Conservation (phyloP, 1,140 invertebrate genomes). For the Pseudomyrmex sp. region DNA sequence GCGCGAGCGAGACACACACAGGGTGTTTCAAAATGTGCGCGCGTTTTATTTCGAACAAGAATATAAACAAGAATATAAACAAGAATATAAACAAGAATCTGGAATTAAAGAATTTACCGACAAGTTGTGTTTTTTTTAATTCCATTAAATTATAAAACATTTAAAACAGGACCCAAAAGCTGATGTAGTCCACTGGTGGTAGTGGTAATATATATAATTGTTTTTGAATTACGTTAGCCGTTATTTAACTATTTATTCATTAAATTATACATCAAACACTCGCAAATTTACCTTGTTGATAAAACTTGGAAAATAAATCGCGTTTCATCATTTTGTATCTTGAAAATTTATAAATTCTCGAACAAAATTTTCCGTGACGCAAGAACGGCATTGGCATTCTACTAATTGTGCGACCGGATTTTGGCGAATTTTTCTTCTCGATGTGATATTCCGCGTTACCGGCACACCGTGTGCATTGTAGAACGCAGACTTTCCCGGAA, state of each 20-base stretch:
- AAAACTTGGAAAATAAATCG: background rate
- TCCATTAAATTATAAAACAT: background rate
- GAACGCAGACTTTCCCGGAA: slow-evolving; percentile 22
- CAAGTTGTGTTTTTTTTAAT: background rate
- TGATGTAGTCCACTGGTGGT: no score
- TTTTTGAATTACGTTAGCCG: no score
- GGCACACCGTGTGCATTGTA: background rate
- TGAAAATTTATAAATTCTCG: background rate
- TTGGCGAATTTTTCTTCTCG: background rate
- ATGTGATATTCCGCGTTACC: background rate
- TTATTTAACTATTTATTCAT: no score
- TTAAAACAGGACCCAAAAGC: no score
- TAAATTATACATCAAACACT: no score
- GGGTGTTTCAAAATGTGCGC: background rate
- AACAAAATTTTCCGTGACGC: background rate
- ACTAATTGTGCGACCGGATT: no score
- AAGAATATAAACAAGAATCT: no score
- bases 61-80: no score
- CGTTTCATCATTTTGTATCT: background rate
- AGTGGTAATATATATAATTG: no score
- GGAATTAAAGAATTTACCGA: background rate
- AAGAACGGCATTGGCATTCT: no score
- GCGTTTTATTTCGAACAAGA: background rate
- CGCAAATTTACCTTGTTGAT: background rate
- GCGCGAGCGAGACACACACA: background rate